Base-by-base conservation (phyloP, 53 echinoderm and acorn worm genomes). In the Mesocentrotus franciscanus region DNA sequence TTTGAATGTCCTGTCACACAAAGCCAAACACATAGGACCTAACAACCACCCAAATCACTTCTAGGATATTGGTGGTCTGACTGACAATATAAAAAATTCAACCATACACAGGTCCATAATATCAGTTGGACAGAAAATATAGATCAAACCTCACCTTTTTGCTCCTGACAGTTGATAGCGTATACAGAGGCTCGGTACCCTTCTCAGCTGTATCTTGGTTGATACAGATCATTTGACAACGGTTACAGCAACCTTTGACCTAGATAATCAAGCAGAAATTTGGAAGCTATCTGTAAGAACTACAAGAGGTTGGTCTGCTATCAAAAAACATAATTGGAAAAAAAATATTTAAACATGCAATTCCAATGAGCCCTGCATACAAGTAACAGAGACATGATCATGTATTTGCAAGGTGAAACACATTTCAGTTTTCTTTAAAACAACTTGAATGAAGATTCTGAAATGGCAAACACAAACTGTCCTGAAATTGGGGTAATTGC, bases 151-250 rank as follows among this genome's bases (percentile, higher is more conserved):
- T 90, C 93, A 99, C 99, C 96, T 97, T 99, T 62, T 96, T 97
- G 32, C 97, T 97, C 81, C 99, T 96, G 34, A 96, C 91, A 18
- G 78, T 66, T 16, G 99, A 93, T 12, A 99, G 92, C 61, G 97
- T 96, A 30, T 60, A 91, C 14, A 98, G 90, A 29, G 99, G 97
- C 61, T 99, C 99, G 56, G 91, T 98, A 59, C 96, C 95, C 93
- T 97, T 97, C 33, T 92, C 96, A n/a, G 96, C 99, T 11, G 97
- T 96, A 34, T 95, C 95, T 70, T 97, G 99, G 93, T 99, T 96
- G 26, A 99, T 96, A 35, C 98, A 97, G 16, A 99, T 97, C 99
- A 99, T 98, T 95, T 97, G 98, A 90, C 99, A 99, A 57, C 99
- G 96, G 57, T 94, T 95, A 71, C 99, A 99, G 26, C 91, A 85